These are phyloP conservation scores for Panopea generosa DNA, from an alignment of 2,888 invertebrate genomes.

Conservation along the genomic window DNA sequence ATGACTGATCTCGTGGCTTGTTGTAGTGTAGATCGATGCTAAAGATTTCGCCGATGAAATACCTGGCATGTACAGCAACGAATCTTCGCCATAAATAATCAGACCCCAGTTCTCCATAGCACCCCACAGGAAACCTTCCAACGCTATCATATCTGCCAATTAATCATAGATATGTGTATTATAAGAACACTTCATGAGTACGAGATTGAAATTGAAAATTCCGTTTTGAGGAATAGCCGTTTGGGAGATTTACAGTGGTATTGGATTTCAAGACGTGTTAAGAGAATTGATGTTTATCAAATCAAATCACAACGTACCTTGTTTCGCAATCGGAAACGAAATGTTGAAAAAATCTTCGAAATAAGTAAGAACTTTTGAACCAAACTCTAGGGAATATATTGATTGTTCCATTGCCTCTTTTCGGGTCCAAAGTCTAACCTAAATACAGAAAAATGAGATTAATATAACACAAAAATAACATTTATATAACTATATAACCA, in stretches of 20 bases:
- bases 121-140: conserved; percentile 94
- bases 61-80: conserved; percentile 89
- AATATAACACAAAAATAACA: background rate
- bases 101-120: conserved; percentile 96
- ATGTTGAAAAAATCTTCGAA: conserved; percentile 94
- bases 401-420: conserved; percentile 90
- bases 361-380: conserved; percentile 89
- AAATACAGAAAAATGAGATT: background rate
- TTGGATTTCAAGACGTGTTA: too few species aligned
- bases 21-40: conserved; percentile 74
- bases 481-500: background rate
- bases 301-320: conserved; percentile 88
- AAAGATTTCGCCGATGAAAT: conserved; percentile 84
- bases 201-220: too few species aligned
- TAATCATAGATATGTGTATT: background rate
- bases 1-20: conserved; percentile 82
- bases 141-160: conserved; percentile 90
- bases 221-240: background rate
- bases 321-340: conserved; percentile 94
- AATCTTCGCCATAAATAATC: conserved; percentile 90
- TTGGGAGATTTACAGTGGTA: too few species aligned
- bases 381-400: conserved; percentile 87
- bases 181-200: too few species aligned
- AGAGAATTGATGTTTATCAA: too few species aligned
- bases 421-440: conserved; percentile 87